These are phyloP conservation scores for Cochlearius cochlearius DNA, from an alignment of 2,113 vertebrate genomes.

Conservation along the genomic window DNA sequence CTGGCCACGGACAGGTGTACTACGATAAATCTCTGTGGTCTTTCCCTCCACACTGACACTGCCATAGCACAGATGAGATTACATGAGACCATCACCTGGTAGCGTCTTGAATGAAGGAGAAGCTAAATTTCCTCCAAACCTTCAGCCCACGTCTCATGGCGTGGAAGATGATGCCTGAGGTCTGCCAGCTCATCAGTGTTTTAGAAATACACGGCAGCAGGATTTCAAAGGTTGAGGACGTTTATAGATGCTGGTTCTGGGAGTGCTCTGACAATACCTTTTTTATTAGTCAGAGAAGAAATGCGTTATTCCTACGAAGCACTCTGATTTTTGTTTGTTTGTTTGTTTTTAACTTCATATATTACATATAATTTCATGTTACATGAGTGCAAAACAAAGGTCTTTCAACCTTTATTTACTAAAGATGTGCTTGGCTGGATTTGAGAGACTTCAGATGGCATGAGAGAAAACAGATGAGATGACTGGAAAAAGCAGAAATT, in stretches of 20 bases:
- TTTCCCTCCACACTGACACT: background rate
- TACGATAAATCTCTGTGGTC: accelerated
- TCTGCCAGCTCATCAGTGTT: background rate
- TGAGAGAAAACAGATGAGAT: background rate
- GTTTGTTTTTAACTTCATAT: background rate
- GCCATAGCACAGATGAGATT: background rate
- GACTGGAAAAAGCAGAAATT: background rate
- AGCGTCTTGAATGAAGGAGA: background rate
- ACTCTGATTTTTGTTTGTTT: background rate
- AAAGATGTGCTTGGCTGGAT: background rate
- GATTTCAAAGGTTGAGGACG: background rate
- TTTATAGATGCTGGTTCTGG: background rate
- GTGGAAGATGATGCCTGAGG: background rate
- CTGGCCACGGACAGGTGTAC: background rate
- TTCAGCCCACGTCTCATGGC: background rate
- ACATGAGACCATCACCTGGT: background rate
- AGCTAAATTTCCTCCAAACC: background rate
- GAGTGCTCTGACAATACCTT: background rate
- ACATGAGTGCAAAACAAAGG: background rate
- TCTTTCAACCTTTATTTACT: constrained; percentile 7
- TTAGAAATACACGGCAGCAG: background rate
- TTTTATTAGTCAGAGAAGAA: background rate
- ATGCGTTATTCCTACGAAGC: background rate
- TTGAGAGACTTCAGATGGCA: background rate
- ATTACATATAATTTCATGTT: background rate